Evolutionary conservation across 1,140 invertebrate species (phyloP).

Genomic region (Ruditapes philippinarum): DNA sequence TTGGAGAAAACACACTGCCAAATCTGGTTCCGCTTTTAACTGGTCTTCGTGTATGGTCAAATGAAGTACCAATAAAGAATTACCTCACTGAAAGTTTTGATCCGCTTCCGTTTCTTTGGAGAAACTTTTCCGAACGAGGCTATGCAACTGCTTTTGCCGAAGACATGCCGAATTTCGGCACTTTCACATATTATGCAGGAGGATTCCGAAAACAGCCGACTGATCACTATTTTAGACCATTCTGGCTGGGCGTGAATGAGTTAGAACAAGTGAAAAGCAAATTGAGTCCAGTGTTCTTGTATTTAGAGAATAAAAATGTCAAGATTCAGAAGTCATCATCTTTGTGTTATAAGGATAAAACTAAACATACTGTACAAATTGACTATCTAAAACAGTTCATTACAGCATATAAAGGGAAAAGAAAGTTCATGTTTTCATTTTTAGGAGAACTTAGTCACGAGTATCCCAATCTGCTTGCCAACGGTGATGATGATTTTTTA

Average conservation of each 20-base stretch:
- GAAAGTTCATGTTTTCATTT: slow-evolving; percentile 70
- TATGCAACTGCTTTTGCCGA: slow-evolving; percentile 88
- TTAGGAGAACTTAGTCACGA: slow-evolving; percentile 69
- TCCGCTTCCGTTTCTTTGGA: slow-evolving; percentile 87
- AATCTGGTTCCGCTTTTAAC: slow-evolving; percentile 79
- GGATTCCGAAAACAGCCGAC: slow-evolving; percentile 87
- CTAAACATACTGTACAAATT: slow-evolving; percentile 68
- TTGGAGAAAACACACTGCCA: slow-evolving; percentile 80
- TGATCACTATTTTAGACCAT: slow-evolving; percentile 87
- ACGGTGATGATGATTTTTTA: slow-evolving; percentile 70
- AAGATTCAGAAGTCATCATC: slow-evolving; percentile 63
- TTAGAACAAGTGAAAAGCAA: slow-evolving; percentile 66
- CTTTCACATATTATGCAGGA: slow-evolving; percentile 86
- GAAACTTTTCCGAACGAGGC: slow-evolving; percentile 85
- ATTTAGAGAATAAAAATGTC: slow-evolving; percentile 68
- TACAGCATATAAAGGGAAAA: slow-evolving; percentile 61
- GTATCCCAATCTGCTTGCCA: slow-evolving; percentile 68
- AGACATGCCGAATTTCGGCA: slow-evolving; percentile 86
- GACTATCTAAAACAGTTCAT: slow-evolving; percentile 73
- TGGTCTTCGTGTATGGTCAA: slow-evolving; percentile 70
- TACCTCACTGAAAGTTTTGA: slow-evolving; percentile 83
- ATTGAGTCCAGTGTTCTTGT: slow-evolving; percentile 52
- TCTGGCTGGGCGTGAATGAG: slow-evolving; percentile 83
- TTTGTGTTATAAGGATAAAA: slow-evolving; percentile 69
- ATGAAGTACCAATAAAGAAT: slow-evolving; percentile 83